phyloP scores from a whole-genome alignment of 2,113 vertebrate genomes.

The Synodontis membranacea region DNA sequence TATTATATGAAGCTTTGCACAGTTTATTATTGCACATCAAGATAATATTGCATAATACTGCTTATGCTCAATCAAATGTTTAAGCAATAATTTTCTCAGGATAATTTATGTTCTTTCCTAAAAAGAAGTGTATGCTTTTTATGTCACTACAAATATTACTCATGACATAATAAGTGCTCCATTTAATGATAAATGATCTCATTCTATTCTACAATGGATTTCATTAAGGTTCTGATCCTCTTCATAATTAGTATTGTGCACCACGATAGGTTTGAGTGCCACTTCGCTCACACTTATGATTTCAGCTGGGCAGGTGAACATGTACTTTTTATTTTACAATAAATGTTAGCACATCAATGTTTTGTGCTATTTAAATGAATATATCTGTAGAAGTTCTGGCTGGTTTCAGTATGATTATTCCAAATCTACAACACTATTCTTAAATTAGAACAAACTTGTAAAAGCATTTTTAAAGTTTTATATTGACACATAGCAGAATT shows the following conservation, averaged over 20 bases:
- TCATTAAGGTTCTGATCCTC: not conserved
- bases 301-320: not conserved
- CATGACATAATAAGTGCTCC: not conserved
- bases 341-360: constrained; percentile 8
- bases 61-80: not conserved
- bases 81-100: constrained; percentile 6
- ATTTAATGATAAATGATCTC: constrained; percentile 14
- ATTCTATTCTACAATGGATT: constrained; percentile 18
- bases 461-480: not conserved
- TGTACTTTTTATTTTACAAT: not conserved
- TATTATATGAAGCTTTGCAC: not conserved
- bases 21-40: not conserved
- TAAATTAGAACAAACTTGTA: not conserved
- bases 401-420: constrained; percentile 16
- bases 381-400: not conserved
- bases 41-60: not conserved
- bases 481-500: not conserved
- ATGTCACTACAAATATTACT: not conserved
- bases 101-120: not conserved
- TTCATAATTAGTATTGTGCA: constrained; percentile 1
- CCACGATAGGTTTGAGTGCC: not conserved
- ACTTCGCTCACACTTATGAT: not conserved
- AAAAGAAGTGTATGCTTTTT: not conserved
- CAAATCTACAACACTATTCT: not conserved
- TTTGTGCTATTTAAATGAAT: not conserved